Percentiles rank a stretch among this genome's conserved stretches.
Conservation (phyloP, 2,113 vertebrate species). For the Catharus fuscescens region DNA sequence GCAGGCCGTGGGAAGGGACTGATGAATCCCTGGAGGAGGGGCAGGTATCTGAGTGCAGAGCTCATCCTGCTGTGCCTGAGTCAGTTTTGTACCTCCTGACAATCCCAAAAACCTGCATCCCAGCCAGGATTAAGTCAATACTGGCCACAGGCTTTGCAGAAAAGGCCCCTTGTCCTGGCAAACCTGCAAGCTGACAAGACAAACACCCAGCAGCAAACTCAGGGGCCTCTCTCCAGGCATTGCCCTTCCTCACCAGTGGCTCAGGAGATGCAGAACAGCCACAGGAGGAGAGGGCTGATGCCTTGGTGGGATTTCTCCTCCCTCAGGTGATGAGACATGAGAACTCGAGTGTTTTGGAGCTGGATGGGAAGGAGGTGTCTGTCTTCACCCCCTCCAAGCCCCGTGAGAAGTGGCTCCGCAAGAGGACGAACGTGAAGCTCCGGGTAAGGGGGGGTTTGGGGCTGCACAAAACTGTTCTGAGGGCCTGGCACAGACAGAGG, state of each 20-base stretch:
- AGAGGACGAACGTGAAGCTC: constrained; percentile 93
- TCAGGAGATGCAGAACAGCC: background rate
- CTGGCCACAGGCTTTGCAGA: background rate
- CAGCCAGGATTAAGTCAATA: background rate
- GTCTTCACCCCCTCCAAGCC: constrained; percentile 95
- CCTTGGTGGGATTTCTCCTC: background rate
- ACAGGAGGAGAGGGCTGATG: background rate
- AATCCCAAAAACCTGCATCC: background rate
- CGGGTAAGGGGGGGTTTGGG: constrained; percentile 73
- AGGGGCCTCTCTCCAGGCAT: background rate
- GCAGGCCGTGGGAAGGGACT: background rate
- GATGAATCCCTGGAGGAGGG: background rate
- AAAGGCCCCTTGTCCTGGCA: background rate
- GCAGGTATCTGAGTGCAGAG: background rate
- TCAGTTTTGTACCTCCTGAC: background rate
- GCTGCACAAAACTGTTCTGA: background rate
- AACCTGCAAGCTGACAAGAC: background rate
- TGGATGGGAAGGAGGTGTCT: constrained; percentile 92
- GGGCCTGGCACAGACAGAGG: background rate
- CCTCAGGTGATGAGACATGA: constrained; percentile 93
- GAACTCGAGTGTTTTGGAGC: constrained; percentile 88
- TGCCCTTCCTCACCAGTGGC: background rate
- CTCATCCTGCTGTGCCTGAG: background rate
- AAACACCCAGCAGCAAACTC: background rate
- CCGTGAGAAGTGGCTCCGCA: constrained; percentile 93